Conservation (phyloP, 2,113 vertebrate species). For the Sapayoa aenigma region DNA sequence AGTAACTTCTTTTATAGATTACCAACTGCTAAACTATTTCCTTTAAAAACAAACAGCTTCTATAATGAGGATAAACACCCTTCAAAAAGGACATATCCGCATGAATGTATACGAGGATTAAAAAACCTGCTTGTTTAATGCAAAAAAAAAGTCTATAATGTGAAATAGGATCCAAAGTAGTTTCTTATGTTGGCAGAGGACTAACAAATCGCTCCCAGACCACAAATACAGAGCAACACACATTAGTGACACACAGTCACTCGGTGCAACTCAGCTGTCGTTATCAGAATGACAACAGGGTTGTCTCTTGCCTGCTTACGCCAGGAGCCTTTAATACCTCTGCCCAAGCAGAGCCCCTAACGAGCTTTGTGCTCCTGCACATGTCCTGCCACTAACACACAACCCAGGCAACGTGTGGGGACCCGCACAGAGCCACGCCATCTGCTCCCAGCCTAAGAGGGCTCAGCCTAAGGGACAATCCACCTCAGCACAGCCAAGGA, state of each 20-base stretch:
- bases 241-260: accelerated
- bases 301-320: neutral
- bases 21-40: neutral
- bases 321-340: neutral
- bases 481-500: neutral
- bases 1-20: neutral
- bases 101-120: neutral
- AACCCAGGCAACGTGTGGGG: neutral
- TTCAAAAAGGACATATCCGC: neutral
- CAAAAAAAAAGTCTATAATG: neutral
- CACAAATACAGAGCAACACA: neutral
- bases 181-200: neutral
- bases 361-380: neutral
- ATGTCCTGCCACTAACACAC: neutral
- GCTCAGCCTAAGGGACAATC: neutral
- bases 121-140: neutral
- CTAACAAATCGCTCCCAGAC: neutral
- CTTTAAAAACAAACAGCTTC: neutral
- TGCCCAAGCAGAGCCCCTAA: neutral
- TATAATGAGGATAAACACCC: neutral
- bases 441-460: constrained; percentile 17
- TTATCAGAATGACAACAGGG: neutral
- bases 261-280: accelerated
- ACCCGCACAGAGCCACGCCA: neutral
- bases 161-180: neutral